Percentiles rank a stretch among this genome's conserved stretches.
Evolutionary conservation across 2,797 vertebrate genomes (phyloP).

Genomic region (Columba guinea): DNA sequence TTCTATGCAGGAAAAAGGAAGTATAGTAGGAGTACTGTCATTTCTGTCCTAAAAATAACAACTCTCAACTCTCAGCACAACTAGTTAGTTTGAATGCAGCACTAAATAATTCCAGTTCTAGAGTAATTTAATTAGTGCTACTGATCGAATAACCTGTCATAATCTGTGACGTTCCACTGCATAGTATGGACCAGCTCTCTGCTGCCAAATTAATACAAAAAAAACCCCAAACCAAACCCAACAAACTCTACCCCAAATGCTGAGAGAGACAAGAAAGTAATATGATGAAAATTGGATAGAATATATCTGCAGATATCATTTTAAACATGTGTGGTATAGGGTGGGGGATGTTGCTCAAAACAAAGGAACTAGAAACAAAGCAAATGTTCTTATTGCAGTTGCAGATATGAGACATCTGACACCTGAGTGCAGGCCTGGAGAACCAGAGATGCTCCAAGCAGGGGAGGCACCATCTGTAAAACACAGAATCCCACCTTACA

Average conservation of each 20-base stretch:
- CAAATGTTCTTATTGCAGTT: fast-evolving
- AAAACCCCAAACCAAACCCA: background rate
- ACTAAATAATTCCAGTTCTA: background rate
- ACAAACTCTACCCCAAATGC: background rate
- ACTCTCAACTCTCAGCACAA: background rate
- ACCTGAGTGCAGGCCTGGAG: background rate
- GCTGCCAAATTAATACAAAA: background rate
- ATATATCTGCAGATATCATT: background rate
- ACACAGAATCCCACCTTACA: background rate
- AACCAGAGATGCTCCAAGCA: background rate
- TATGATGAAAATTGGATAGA: background rate
- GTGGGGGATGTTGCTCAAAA: background rate
- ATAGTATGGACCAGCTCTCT: background rate
- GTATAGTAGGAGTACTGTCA: background rate
- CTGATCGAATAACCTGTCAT: background rate
- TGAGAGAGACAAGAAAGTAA: background rate
- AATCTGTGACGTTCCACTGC: background rate
- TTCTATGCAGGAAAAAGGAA: background rate
- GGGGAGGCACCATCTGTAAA: background rate
- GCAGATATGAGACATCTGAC: background rate
- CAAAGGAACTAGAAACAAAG: background rate
- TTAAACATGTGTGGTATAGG: background rate
- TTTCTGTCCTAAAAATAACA: background rate
- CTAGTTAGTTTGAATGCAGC: background rate
- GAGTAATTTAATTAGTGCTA: background rate